Conservation (phyloP, 2,113 vertebrate species). For the Dicaeum eximium region DNA sequence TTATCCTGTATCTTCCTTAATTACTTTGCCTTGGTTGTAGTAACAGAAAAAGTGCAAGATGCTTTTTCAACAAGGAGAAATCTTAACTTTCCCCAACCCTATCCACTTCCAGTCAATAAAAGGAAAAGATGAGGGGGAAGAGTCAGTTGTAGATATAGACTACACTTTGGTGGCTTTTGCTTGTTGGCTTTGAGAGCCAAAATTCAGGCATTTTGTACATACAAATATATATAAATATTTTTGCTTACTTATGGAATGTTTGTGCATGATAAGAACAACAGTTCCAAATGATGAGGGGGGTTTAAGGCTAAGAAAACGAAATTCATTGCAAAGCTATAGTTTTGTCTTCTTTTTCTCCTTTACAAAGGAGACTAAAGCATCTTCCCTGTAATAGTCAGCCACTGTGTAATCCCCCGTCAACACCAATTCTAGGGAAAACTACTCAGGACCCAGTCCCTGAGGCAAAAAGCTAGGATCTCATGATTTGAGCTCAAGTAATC, state of each 20-base stretch:
- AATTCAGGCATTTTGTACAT: constrained; percentile 22
- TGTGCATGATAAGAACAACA: constrained; percentile 4
- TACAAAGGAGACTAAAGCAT: constrained; percentile 47
- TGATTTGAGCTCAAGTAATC: constrained; percentile 40
- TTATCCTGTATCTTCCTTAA: neutral
- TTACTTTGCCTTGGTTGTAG: neutral
- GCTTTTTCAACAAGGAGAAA: neutral
- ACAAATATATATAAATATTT: constrained; percentile 60
- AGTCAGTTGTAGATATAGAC: neutral
- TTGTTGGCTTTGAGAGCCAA: neutral
- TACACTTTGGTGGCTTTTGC: constrained; percentile 47
- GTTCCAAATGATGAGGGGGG: constrained; percentile 1
- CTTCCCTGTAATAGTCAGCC: constrained; percentile 56
- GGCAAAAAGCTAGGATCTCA: constrained; percentile 38
- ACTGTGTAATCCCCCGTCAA: constrained; percentile 49
- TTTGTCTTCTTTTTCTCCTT: constrained; percentile 33
- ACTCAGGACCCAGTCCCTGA: constrained; percentile 65
- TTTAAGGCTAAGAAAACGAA: constrained; percentile 50
- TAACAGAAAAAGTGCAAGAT: constrained; percentile 36
- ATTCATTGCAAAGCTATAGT: constrained; percentile 49
- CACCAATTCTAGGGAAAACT: constrained; percentile 52
- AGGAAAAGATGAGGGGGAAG: neutral
- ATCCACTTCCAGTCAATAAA: neutral
- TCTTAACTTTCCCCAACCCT: neutral
- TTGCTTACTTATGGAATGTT: constrained; percentile 33